These are phyloP conservation scores for Drosophila nr. perissopoda DNA, from an alignment of 2,888 invertebrate species.

Conservation along the genomic window DNA sequence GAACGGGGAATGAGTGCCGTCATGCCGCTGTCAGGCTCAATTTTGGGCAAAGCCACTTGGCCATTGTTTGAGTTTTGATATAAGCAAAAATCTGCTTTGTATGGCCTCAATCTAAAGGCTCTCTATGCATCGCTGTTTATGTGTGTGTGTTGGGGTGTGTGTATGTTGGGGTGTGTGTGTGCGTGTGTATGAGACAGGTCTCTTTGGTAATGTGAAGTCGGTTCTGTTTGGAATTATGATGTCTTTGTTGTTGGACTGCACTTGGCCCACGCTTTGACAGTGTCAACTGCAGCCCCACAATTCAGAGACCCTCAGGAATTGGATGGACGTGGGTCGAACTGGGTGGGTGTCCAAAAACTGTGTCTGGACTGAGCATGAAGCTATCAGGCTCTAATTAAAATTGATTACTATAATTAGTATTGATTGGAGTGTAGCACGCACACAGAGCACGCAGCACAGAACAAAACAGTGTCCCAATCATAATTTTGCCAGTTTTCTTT, in stretches of 20 bases:
- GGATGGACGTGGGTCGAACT: conserved; percentile 2
- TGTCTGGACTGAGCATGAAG: conserved; percentile 15
- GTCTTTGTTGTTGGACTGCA: conserved; percentile 62
- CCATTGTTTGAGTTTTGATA: conserved; percentile 77
- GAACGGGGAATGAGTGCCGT: conserved; percentile 13
- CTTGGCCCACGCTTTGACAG: conserved; percentile 66
- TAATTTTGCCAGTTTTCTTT: conserved; percentile 33
- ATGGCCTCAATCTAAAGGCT: conserved; percentile 41
- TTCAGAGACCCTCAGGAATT: conserved; percentile 24
- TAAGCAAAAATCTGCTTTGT: conserved; percentile 75
- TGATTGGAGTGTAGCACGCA: conserved; percentile 70
- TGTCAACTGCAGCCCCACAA: conserved; percentile 69
- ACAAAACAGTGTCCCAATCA: conserved; percentile 8
- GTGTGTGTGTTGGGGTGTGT: conserved; percentile 8
- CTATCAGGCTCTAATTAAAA: conserved; percentile 72
- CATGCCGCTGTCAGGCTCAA: conserved; percentile 73
- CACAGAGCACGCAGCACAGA: conserved; percentile 38
- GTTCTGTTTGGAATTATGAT: conserved; percentile 54
- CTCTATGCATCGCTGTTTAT: background rate
- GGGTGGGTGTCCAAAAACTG: background rate
- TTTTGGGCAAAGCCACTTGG: conserved; percentile 74
- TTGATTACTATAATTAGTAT: conserved; percentile 80
- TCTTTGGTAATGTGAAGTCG: conserved; percentile 50
- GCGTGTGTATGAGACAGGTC: conserved; percentile 40
- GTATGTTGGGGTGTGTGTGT: background rate